Conservation (phyloP, 2,797 vertebrate species). For the Myotis pilosus region DNA sequence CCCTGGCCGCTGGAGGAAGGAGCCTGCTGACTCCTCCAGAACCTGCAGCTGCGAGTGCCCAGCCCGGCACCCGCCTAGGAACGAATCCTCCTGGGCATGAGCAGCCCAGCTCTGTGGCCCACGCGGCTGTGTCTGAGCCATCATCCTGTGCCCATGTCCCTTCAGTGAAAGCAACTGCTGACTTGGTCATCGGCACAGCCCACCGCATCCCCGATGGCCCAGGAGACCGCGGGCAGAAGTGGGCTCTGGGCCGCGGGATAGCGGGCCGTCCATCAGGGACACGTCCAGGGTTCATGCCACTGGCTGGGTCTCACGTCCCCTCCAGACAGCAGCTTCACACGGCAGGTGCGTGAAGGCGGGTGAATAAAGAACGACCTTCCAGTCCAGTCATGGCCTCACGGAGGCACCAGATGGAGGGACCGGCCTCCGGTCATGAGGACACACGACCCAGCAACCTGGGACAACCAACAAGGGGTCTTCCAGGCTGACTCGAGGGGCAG, state of each 20-base stretch:
- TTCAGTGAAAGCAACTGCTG: not conserved
- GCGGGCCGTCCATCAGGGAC: not conserved
- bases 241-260: not conserved
- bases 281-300: not conserved
- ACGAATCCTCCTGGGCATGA: not conserved
- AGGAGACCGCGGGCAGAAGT: not conserved
- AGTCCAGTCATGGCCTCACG: not conserved
- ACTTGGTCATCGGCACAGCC: not conserved
- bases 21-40: not conserved
- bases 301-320: not conserved
- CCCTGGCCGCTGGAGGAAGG: not conserved
- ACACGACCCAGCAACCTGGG: not conserved
- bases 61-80: not conserved
- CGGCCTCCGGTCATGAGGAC: not conserved
- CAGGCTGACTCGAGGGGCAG: not conserved
- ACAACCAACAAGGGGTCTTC: not conserved
- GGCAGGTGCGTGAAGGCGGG: not conserved
- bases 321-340: too few species aligned
- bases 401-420: not conserved
- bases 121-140: rapidly evolving
- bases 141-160: not conserved
- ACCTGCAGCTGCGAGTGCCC: not conserved
- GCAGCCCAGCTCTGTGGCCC: not conserved
- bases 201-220: rapidly evolving
- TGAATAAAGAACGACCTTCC: not conserved